Base-by-base conservation (phyloP, 2,888 invertebrate genomes). In the Adelphocoris suturalis region DNA sequence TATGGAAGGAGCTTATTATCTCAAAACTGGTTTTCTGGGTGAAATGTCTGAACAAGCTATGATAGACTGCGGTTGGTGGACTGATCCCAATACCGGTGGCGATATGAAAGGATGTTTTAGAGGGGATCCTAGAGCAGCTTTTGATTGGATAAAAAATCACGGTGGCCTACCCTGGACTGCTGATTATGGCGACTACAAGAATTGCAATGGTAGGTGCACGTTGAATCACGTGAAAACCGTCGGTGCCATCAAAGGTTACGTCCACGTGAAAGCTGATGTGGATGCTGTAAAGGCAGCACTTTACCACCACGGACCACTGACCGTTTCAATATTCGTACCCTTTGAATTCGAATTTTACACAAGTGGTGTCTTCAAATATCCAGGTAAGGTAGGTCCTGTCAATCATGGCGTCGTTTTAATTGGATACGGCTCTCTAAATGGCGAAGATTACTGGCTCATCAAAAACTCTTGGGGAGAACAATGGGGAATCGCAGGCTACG, bases 351-450 rank as follows among this genome's bases (percentile, higher is more conserved):
- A 97, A 92, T 94, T 97, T 0, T 97, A 97, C 92, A 95, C 95
- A 96, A 96, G n/a, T n/a, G 97, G 97, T 0, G 93, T 97, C 37
- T 97, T 97, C 92, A 96, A 97, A 91, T 96, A 96, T 91, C 93
- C 94, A 0, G 93, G 28, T 11, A 94, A 95, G 0, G 94, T 96
- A 0, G 94, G 95, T 92, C 93, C 94, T 0, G 95, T 98, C n/a
- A 98, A 98, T 93, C 98, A 98, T 93, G 98, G 98, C 0, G 97
- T 98, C 95, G 93, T 98, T 75, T 95, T 97, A 16, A 96, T 98
- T 14, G 98, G 98, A 0, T 98, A 98, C 92, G 82, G 82, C 12
- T 3, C 48, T 47, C 19, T 27, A 13, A 19, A 82, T 46, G 97
- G 97, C 0, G 95, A 95, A 7, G 95, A 96, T 90, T 96, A 96